Base-by-base conservation (phyloP, 2,888 invertebrate species). In the Gerris lacustris region DNA sequence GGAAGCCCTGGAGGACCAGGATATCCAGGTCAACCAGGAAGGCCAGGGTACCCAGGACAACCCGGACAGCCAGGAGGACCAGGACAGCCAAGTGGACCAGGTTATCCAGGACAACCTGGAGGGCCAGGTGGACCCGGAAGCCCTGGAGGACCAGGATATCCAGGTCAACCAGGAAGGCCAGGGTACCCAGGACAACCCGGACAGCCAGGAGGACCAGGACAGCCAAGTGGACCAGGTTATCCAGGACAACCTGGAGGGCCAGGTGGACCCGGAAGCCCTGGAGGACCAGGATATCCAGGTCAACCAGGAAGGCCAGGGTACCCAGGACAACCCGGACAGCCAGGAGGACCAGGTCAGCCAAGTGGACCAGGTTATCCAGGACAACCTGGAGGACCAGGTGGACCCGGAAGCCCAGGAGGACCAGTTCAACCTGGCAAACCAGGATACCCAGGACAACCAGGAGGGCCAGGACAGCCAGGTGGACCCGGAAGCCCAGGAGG, bases 361-460 rank as follows among this genome's bases (percentile, higher is more conserved):
- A 79, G 79, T 11, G 76, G 75, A 64, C 79, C 80, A 69, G 79
- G 78, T 9, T 70, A 71, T 44, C 75, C 75, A 69, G 73, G 73
- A 15, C 68, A 77, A 66, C 79, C 79, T 7, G 78, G 78, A 31
- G 78, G 78, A 62, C 80, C 80, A 43, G 79, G 79, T 43, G 72
- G 74, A 45, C 77, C 78, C 70, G 76, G 76, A 44, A 71, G 73
- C 45, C 77, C 77, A 70, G 78, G 77, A 5, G 71, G 43, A 76
- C 77, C 78, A 6, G 78, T 75, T 44, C 76, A 76, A n/a, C 84
- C 85, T 0, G 75, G 76, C n/a, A 71, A 73, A 66, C 74, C 77
- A 66, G 76, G 76, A 72, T 71, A 73, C 43, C 71, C 80, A 47
- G 76, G 76, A 70, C 70, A 73, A 71, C 76, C 77, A 66, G 78